phyloP scores from a whole-genome alignment of 2,888 invertebrate species.

The Agelastica alni region DNA sequence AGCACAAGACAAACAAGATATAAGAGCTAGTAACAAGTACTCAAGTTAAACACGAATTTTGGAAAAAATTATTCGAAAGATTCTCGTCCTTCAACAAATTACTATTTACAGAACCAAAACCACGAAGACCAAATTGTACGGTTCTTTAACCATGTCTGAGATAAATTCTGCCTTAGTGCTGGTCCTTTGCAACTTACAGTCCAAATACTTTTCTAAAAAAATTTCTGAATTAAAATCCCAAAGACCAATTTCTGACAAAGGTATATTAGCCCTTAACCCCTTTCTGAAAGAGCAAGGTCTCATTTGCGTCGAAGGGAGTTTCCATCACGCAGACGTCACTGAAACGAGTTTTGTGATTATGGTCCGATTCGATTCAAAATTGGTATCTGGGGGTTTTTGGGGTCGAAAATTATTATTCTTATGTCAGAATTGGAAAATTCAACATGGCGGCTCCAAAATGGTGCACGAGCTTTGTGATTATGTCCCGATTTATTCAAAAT shows the following conservation, averaged over 20 bases:
- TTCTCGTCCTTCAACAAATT: background rate
- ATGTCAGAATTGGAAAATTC: no score
- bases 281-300: conserved; percentile 3
- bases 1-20: background rate
- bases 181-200: conserved; percentile 8
- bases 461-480: no score
- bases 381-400: no score
- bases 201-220: conserved; percentile 1
- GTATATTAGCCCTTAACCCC: conserved; percentile 1
- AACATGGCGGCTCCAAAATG: no score
- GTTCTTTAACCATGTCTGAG: background rate
- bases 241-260: background rate
- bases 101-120: background rate
- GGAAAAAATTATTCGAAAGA: conserved; percentile 1
- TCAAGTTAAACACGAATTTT: conserved; percentile 4
- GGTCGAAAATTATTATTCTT: no score
- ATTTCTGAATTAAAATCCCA: conserved; percentile 2
- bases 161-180: conserved; percentile 3
- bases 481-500: no score
- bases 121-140: conserved; percentile 2
- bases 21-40: conserved; percentile 1
- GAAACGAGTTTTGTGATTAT: no score
- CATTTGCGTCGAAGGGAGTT: conserved; percentile 5
- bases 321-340: conserved; percentile 6
- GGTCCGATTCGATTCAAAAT: no score